Percentiles rank a stretch among this genome's conserved stretches.
These are phyloP conservation scores for Uloborus plumipes DNA, from an alignment of 2,888 invertebrate species.

Conservation along the genomic window DNA sequence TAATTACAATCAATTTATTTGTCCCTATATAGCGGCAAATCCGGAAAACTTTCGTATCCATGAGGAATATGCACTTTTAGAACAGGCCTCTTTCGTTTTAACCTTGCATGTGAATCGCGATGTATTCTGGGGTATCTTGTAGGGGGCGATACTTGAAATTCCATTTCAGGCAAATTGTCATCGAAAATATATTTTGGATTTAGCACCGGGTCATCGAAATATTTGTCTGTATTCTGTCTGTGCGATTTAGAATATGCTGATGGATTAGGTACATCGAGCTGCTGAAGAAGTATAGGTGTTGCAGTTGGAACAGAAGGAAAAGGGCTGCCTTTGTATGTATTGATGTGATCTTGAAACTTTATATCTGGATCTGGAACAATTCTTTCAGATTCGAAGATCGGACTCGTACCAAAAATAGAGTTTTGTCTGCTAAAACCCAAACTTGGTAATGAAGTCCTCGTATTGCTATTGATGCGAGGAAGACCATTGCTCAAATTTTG, in stretches of 20 bases:
- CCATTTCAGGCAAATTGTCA: constrained; percentile 21
- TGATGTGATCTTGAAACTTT: constrained; percentile 2
- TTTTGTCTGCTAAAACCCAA: neutral
- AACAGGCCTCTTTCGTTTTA: constrained; percentile 16
- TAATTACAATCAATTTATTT: constrained; percentile 19
- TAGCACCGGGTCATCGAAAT: constrained; percentile 8
- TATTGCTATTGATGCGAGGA: neutral
- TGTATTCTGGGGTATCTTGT: constrained; percentile 33
- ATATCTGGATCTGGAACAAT: neutral
- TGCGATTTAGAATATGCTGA: constrained; percentile 1
- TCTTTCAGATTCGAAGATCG: constrained; percentile 9
- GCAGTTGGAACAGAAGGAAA: neutral
- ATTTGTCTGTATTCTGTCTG: constrained; percentile 4
- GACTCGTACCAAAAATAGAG: neutral
- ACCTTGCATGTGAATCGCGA: constrained; percentile 3
- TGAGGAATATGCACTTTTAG: constrained; percentile 37
- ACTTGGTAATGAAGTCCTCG: neutral
- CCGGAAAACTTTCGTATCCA: constrained; percentile 34
- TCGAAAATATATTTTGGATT: constrained; percentile 21
- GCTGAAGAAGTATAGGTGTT: neutral
- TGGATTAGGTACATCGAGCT: neutral
- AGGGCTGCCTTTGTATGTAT: constrained; percentile 23
- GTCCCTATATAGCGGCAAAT: constrained; percentile 43
- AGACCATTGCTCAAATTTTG: constrained; percentile 10
- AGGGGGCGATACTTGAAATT: constrained; percentile 7